Evolutionary conservation across 2,113 vertebrate species (phyloP).

Genomic region (Sorex fumeus): DNA sequence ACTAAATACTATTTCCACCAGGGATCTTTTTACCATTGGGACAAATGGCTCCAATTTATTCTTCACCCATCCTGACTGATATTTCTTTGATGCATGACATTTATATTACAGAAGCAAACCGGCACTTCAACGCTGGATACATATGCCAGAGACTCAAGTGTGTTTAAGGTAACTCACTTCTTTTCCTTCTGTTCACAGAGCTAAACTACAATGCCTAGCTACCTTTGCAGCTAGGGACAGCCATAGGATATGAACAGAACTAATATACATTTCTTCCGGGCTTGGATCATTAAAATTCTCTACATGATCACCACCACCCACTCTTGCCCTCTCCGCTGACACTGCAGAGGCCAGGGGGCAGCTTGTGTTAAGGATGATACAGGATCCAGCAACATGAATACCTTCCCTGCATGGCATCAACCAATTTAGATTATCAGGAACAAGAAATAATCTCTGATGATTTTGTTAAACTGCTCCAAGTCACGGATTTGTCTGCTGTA

Average conservation of each 20-base stretch:
- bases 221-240: neutral
- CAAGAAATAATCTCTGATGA: neutral
- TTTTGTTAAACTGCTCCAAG: constrained; percentile 39
- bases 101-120: neutral
- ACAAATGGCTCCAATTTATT: neutral
- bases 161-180: neutral
- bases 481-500: neutral
- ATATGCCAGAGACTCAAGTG: neutral
- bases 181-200: neutral
- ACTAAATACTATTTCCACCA: neutral
- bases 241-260: neutral
- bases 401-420: neutral
- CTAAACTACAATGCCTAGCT: neutral
- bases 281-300: neutral
- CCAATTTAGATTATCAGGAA: neutral
- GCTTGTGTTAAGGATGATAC: neutral
- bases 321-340: neutral
- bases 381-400: neutral
- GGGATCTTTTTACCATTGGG: neutral
- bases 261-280: neutral
- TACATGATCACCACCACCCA: neutral
- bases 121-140: neutral
- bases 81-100: neutral
- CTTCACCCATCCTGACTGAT: neutral
- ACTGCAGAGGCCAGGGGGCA: neutral